phyloP scores from a whole-genome alignment of 2,888 invertebrate species.

The Hirudinaria manillensis region DNA sequence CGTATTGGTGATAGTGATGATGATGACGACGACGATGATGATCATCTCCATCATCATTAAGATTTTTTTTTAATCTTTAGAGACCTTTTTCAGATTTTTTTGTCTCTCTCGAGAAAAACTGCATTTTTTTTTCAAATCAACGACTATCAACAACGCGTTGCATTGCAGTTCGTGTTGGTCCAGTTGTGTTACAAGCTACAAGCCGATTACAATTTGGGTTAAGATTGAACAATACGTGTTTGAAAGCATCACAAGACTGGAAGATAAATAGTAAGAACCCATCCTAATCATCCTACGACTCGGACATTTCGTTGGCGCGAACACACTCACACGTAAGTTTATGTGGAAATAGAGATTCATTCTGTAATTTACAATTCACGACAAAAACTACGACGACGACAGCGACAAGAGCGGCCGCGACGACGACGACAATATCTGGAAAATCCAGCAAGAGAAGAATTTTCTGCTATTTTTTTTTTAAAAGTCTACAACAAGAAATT shows the following conservation, averaged over 20 bases:
- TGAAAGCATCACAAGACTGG: no score
- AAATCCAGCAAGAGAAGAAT: not conserved
- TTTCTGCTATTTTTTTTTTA: no score
- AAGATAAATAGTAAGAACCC: not conserved
- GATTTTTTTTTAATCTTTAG: not conserved
- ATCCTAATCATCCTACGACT: not conserved
- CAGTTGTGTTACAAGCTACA: no score
- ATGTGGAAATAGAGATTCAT: not conserved
- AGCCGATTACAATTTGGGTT: no score
- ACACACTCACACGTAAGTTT: not conserved
- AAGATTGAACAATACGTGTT: no score
- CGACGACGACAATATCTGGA: not conserved
- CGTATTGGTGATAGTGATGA: not conserved
- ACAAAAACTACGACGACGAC: not conserved
- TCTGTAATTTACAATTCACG: not conserved
- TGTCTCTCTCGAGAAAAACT: no score
- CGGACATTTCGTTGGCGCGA: not conserved
- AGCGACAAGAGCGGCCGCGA: not conserved
- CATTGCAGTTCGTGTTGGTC: no score
- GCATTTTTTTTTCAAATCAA: no score
- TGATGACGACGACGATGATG: conserved; percentile 5
- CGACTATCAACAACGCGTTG: no score
- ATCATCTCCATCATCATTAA: not conserved
- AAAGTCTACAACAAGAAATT: no score
- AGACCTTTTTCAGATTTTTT: no score